A percentile compares a stretch with the other conserved stretches of the same genome.
Evolutionary conservation across 2,113 vertebrate genomes (phyloP).

Genomic region (Tylochromis polylepis): DNA sequence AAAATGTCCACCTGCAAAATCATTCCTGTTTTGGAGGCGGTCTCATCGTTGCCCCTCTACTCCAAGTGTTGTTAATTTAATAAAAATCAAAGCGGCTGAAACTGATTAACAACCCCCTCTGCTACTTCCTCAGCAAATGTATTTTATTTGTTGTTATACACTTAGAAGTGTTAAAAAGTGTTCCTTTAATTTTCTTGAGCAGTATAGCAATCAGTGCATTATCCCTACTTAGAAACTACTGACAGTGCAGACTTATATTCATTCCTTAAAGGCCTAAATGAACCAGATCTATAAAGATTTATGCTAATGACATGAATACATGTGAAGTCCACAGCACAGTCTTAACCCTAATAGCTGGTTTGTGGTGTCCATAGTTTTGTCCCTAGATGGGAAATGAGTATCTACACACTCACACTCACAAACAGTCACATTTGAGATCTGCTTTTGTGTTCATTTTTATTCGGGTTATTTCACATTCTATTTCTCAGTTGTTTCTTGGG

Average conservation of each 20-base stretch:
- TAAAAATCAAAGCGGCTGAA: neutral
- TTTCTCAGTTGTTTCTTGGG: neutral
- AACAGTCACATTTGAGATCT: neutral
- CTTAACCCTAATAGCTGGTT: neutral
- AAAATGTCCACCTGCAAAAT: neutral
- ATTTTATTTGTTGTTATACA: neutral
- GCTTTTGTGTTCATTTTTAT: neutral
- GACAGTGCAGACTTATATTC: neutral
- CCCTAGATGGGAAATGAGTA: neutral
- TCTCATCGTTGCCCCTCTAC: accelerated
- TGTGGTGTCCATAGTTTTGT: neutral
- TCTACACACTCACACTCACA: neutral
- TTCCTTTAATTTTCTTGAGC: neutral
- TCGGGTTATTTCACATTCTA: neutral
- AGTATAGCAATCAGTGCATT: neutral
- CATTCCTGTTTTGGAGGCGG: neutral
- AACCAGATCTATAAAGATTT: neutral
- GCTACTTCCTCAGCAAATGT: neutral
- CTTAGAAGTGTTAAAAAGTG: neutral
- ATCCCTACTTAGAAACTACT: neutral
- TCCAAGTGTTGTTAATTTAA: accelerated
- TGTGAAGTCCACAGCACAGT: neutral
- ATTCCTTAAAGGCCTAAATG: neutral
- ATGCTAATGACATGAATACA: neutral
- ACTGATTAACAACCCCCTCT: accelerated